Conservation (phyloP, 2,797 vertebrate species). For the Periparus ater region DNA sequence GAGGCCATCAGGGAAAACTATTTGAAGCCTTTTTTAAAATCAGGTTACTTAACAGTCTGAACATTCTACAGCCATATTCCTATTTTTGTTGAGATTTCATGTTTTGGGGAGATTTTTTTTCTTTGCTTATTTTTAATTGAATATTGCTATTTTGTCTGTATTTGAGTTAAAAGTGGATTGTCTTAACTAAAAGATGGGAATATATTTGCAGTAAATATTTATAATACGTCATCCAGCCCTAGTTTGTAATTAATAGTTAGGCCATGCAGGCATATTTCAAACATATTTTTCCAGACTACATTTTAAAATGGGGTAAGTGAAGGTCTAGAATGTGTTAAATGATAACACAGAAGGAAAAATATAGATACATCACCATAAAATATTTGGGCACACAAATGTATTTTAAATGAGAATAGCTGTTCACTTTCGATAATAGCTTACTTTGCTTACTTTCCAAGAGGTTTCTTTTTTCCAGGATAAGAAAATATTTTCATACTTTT, state of each 20-base stretch:
- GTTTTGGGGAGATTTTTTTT: rapidly evolving
- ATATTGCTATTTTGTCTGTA: not conserved
- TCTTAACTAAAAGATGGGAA: not conserved
- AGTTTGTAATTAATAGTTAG: not conserved
- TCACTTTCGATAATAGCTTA: not conserved
- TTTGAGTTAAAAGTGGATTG: not conserved
- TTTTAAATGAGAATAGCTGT: not conserved
- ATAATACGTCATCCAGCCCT: not conserved
- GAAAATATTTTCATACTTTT: not conserved
- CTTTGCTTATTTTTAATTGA: not conserved
- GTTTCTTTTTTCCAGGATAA: not conserved
- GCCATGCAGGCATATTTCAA: not conserved
- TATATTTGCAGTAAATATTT: not conserved
- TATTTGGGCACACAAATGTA: not conserved
- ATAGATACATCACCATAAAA: not conserved
- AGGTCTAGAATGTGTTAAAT: not conserved
- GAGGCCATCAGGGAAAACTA: not conserved
- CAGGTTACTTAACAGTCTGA: not conserved
- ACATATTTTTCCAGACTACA: not conserved
- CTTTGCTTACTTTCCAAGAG: not conserved
- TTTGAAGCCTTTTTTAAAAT: not conserved
- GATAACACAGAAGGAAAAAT: not conserved
- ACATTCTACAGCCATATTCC: not conserved
- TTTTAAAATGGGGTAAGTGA: not conserved
- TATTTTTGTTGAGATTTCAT: not conserved